These are phyloP conservation scores for Hassar affinis DNA, from an alignment of 2,113 vertebrate genomes.

Conservation along the genomic window DNA sequence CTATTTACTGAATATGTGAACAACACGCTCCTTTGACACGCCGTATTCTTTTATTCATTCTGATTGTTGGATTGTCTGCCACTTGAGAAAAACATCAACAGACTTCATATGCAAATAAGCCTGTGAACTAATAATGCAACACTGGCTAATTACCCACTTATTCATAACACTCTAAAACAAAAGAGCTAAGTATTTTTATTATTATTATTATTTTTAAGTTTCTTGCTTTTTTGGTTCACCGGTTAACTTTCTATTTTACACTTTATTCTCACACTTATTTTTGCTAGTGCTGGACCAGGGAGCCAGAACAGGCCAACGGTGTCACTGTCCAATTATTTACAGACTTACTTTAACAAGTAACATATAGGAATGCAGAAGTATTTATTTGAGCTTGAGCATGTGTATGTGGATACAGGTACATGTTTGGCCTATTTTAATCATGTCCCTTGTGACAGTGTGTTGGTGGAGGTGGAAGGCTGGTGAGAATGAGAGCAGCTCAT, in stretches of 20 bases:
- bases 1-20: neutral
- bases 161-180: neutral
- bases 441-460: conserved; percentile 35
- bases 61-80: neutral
- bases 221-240: neutral
- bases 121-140: conserved; percentile 1
- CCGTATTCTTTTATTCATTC: neutral
- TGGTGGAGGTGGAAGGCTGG: conserved; percentile 42
- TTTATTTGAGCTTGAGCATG: conserved; percentile 23
- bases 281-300: neutral
- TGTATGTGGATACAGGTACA: conserved; percentile 27
- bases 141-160: neutral
- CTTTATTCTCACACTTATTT: neutral
- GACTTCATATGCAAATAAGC: neutral
- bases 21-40: neutral
- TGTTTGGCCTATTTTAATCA: conserved; percentile 38
- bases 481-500: conserved; percentile 41
- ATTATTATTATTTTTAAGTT: no score
- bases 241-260: neutral
- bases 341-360: neutral
- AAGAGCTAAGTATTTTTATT: neutral
- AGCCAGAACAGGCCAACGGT: neutral
- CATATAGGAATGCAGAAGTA: neutral
- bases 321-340: neutral
- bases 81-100: neutral